Conservation (phyloP, 2,888 invertebrate species). For the Tipula unca region DNA sequence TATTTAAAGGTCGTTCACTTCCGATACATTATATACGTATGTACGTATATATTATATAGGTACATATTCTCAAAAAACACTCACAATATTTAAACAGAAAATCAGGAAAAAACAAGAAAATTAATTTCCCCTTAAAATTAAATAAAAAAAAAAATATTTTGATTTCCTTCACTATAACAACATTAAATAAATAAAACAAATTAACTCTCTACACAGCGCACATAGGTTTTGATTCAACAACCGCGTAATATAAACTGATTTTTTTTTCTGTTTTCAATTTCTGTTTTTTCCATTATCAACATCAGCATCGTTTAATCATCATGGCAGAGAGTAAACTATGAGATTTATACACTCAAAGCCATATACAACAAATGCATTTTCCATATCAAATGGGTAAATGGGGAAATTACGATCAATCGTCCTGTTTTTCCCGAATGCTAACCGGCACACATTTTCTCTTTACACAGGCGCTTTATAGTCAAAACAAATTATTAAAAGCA, state of each 20-base stretch:
- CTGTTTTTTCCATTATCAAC: background rate
- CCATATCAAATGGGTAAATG: background rate
- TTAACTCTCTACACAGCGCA: background rate
- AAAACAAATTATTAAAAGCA: background rate
- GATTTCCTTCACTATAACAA: background rate
- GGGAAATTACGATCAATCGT: background rate
- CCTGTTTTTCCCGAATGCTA: background rate
- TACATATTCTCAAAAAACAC: background rate
- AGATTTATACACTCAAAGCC: background rate
- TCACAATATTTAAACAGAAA: background rate
- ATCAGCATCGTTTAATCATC: background rate
- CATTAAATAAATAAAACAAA: background rate
- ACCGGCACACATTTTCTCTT: background rate
- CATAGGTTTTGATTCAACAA: background rate
- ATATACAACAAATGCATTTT: background rate
- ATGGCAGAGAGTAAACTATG: background rate
- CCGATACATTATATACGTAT: background rate
- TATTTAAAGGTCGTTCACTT: slow-evolving; percentile 16
- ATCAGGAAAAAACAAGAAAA: background rate
- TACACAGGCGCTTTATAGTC: background rate
- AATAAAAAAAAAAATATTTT: background rate
- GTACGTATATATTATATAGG: background rate
- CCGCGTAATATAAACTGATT: slow-evolving; percentile 16
- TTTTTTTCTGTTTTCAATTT: background rate
- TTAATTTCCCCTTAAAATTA: background rate